These are phyloP conservation scores for Euplagia quadripunctaria DNA, from an alignment of 2,888 invertebrate species.

Conservation along the genomic window DNA sequence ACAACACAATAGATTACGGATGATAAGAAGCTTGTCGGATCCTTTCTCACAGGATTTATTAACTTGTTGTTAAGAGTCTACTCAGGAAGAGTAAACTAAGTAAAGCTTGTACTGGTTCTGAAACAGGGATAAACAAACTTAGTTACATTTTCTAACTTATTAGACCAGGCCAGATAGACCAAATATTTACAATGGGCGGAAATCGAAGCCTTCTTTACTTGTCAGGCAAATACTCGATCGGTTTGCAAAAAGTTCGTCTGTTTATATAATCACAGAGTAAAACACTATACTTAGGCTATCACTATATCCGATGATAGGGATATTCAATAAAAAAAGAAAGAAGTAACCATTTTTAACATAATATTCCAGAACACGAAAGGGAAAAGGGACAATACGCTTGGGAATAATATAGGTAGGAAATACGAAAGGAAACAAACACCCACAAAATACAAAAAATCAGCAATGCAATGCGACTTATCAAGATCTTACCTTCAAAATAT, in stretches of 20 bases:
- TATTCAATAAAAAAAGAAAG: neutral
- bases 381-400: slow-evolving; percentile 1
- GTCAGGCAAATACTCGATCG: too few species aligned
- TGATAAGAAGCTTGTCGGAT: slow-evolving; percentile 16
- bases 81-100: neutral
- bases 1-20: slow-evolving; percentile 13
- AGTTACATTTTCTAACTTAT: neutral
- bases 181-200: neutral
- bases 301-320: neutral
- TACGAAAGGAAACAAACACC: slow-evolving; percentile 12
- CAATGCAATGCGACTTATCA: slow-evolving; percentile 41
- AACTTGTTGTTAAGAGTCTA: neutral
- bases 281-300: neutral
- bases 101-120: neutral
- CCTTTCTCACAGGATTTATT: neutral
- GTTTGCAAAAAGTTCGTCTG: too few species aligned
- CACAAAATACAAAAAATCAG: slow-evolving; percentile 17
- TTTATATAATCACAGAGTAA: too few species aligned
- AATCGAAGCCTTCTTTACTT: neutral
- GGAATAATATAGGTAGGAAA: neutral
- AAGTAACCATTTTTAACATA: neutral
- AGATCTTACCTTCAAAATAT: slow-evolving; percentile 48
- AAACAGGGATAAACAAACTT: neutral
- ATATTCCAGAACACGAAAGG: neutral
- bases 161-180: neutral